A percentile compares a stretch with the other conserved stretches of the same genome.
These are phyloP conservation scores for Stichodactyla helianthus DNA, from an alignment of 64 coral and sea anemone species.

Conservation along the genomic window DNA sequence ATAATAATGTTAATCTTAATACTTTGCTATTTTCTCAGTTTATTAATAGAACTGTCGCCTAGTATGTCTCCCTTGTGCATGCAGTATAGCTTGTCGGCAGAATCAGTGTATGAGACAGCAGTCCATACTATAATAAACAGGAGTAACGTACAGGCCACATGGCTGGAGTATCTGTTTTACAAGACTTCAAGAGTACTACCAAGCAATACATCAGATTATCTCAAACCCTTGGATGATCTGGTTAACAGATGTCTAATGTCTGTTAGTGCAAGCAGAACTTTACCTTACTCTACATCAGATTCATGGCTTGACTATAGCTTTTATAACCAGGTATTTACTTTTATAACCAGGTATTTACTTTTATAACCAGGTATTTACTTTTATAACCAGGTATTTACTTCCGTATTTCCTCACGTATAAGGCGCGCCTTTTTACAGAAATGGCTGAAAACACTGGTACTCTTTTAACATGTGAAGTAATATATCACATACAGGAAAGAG, in stretches of 20 bases:
- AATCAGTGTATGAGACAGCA: conserved; percentile 76
- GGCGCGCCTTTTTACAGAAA: too few relatives aligned
- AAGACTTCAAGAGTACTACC: conserved; percentile 43
- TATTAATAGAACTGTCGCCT: conserved; percentile 71
- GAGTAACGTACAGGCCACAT: conserved; percentile 51
- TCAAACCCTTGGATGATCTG: conserved; percentile 65
- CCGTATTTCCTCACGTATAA: too few relatives aligned
- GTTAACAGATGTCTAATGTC: conserved; percentile 77
- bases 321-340: conserved; percentile 71
- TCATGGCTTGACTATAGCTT: conserved; percentile 88
- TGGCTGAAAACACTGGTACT: too few relatives aligned
- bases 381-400: not conserved
- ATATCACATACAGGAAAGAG: too few relatives aligned
- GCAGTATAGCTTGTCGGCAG: conserved; percentile 21
- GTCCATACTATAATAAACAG: conserved; percentile 74
- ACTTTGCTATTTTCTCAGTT: conserved; percentile 35
- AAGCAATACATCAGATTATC: not conserved
- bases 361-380: not conserved
- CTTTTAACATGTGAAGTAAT: too few relatives aligned
- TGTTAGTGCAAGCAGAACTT: conserved; percentile 42
- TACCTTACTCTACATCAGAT: conserved; percentile 55
- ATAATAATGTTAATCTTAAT: not conserved
- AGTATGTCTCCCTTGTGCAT: not conserved
- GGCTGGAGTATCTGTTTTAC: conserved; percentile 90
- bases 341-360: not conserved